Conservation (phyloP, 2,797 vertebrate species). For the Eptatretus atami region DNA sequence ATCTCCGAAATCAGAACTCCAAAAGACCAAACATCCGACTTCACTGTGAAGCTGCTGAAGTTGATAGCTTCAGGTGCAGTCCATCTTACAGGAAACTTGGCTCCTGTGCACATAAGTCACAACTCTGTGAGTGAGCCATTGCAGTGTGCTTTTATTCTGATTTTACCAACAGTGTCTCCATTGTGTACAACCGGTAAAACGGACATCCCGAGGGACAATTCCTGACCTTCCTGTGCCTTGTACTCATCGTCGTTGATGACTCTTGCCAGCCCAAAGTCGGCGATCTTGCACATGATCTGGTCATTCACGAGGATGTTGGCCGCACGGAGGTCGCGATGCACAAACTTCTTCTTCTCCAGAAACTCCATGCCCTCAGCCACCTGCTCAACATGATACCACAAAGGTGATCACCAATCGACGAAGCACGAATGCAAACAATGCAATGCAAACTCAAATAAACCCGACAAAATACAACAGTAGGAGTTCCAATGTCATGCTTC, state of each 20-base stretch:
- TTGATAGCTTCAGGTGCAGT: conserved; percentile 84
- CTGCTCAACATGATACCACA: conserved; percentile 14
- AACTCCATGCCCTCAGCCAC: conserved; percentile 89
- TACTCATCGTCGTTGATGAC: conserved; percentile 80
- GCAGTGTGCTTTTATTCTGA: too few relatives aligned
- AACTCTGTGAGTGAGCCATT: too few relatives aligned
- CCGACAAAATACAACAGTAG: too few relatives aligned
- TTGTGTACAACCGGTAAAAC: not conserved
- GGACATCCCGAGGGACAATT: not conserved
- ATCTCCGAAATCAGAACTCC: conserved; percentile 72
- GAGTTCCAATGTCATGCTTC: too few relatives aligned
- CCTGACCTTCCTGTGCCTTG: conserved; percentile 60
- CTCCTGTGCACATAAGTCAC: conserved; percentile 19
- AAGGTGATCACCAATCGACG: too few relatives aligned
- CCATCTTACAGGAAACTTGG: conserved; percentile 96
- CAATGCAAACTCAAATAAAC: too few relatives aligned
- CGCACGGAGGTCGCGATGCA: conserved; percentile 61
- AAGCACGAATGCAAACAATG: too few relatives aligned
- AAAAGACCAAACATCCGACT: conserved; percentile 89
- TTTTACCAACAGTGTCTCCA: too few relatives aligned
- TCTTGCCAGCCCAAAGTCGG: conserved; percentile 71
- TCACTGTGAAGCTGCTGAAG: conserved; percentile 77
- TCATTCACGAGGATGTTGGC: conserved; percentile 78
- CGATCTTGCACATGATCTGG: conserved; percentile 50
- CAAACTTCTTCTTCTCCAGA: conserved; percentile 65